Base-by-base conservation (phyloP, 2,113 vertebrate genomes). In the Ochotona princeps region DNA sequence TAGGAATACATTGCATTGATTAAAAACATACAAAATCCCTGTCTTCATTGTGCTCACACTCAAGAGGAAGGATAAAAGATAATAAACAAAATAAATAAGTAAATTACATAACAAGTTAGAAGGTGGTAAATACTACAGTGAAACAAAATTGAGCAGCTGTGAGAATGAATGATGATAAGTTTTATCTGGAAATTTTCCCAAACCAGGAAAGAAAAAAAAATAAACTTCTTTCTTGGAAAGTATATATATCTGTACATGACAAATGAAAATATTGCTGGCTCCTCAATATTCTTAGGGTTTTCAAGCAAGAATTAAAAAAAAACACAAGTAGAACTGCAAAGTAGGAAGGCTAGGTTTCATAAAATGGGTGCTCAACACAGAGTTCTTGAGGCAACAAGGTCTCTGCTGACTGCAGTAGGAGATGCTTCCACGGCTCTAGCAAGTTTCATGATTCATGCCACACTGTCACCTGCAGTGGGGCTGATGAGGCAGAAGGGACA, bases 71-170 rank as follows among this genome's bases (percentile, higher is more conserved):
- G 26, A 92, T 90, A 94, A 2, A 91, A 85, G 76, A 93, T 51
- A 89, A 81, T 18, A 86, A 79, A 91, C 84, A 76, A 70, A 91
- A 95, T 96, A 95, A 96, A 92, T 97, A 95, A 94, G 66, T 73
- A 87, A 93, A 74, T 81, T 70, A 84, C 26, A 91, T 11, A 30
- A 83, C 47, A 86, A 92, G 32, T 93, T 87, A 95, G 83, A 82
- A 83, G 69, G 87, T 78, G 75, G 44, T 65, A 76, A 95, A 44
- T 76, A 94, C 78, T 89, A 89, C 10, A 60, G 25, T 65, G 66
- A 60, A 57, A 87, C 57, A 90, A 93, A 91, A 79, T 6, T 74
- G 13, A 93, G 69, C 30, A 72, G 21, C 47, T 26, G 21, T 88
- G 38, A 91, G 72, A 78, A 88, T 17, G 20, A 80, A 69, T 69